Base-by-base conservation (phyloP, 2,113 vertebrate species). In the Leiothrix lutea region DNA sequence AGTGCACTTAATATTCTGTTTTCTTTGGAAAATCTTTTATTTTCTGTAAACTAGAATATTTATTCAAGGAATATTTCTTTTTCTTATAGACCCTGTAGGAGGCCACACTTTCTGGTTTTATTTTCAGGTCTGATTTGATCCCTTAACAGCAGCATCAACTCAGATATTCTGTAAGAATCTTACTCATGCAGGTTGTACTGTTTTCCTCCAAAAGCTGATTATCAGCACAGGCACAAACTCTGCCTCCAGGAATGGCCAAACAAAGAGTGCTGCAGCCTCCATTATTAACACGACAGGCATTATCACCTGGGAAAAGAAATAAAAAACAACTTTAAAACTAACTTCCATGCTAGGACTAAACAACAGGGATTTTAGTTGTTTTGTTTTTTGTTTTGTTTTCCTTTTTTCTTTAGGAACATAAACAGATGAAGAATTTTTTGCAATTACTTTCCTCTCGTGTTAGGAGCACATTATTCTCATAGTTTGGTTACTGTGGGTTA, bases 171-270 rank as follows among this genome's bases (percentile, higher is more conserved):
- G 44, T 91, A 80, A 90, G 81, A 82, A 54, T 79, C 98, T 98
- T 99, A 99, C 99, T 98, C 95, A 95, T 97, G 97, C 99, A 99
- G 92, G 98, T 98, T 97, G 99, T 98, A 97, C 98, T 99, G 94
- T 99, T 99, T 97, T 98, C 98, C 97, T 99, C 98, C 98, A 99
- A 97, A 96, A 98, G 96, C 90, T 99, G 99, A 98, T 99, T 99
- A 98, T 99, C 99, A 92, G 99, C 98, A 95, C 99, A 99, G 64
- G 99, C 99, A 97, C 99, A 99, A 84, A 99, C 99, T 97, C 99
- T 98, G 86, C 99, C 99, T 95, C 98, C 98, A 88, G 99, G 99
- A 98, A 99, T 97, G 86, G 99, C 98, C 85, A 99, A 98, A 94
- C 99, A 99, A 84, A 99, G 98, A 57, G 98, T 99, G 90, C 98